Percentiles rank a stretch among this genome's conserved stretches.
phyloP scores from a whole-genome alignment of 2,888 invertebrate species.

The Lydus trimaculatus region DNA sequence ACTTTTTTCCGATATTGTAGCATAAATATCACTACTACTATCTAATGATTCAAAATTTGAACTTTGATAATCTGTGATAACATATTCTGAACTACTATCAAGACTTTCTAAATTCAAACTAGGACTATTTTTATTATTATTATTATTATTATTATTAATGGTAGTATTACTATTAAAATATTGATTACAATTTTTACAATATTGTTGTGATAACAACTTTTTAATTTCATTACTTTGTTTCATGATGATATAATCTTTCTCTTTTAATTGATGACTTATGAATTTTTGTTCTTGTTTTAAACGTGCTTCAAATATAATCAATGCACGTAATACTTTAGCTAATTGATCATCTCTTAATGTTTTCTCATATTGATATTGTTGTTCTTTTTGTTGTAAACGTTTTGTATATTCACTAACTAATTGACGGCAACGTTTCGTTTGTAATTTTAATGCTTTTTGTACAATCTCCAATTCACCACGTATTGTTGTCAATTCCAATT shows the following conservation, averaged over 20 bases:
- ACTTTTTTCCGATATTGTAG: slow-evolving; percentile 54
- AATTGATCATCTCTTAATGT: slow-evolving; percentile 74
- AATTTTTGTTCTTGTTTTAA: slow-evolving; percentile 76
- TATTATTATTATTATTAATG: neutral
- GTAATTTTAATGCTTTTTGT: slow-evolving; percentile 70
- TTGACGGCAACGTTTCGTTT: slow-evolving; percentile 72
- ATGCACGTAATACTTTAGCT: slow-evolving; percentile 72
- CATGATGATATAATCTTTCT: slow-evolving; percentile 76
- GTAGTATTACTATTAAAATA: slow-evolving; percentile 48
- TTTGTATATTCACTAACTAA: slow-evolving; percentile 71
- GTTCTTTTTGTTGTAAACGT: slow-evolving; percentile 67
- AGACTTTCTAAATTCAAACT: slow-evolving; percentile 53
- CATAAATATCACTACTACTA: slow-evolving; percentile 59
- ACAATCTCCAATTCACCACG: slow-evolving; percentile 72
- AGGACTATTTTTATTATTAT: slow-evolving; percentile 17
- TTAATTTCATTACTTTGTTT: slow-evolving; percentile 74
- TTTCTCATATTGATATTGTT: slow-evolving; percentile 68
- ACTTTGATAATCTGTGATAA: slow-evolving; percentile 56
- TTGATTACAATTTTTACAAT: slow-evolving; percentile 59
- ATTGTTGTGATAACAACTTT: slow-evolving; percentile 66
- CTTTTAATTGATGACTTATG: slow-evolving; percentile 71
- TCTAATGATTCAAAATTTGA: slow-evolving; percentile 58
- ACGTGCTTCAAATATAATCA: slow-evolving; percentile 75
- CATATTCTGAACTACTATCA: slow-evolving; percentile 58
- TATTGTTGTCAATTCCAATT: slow-evolving; percentile 67